These are phyloP conservation scores for Argya squamiceps DNA, from an alignment of 2,797 vertebrate genomes.

Conservation along the genomic window DNA sequence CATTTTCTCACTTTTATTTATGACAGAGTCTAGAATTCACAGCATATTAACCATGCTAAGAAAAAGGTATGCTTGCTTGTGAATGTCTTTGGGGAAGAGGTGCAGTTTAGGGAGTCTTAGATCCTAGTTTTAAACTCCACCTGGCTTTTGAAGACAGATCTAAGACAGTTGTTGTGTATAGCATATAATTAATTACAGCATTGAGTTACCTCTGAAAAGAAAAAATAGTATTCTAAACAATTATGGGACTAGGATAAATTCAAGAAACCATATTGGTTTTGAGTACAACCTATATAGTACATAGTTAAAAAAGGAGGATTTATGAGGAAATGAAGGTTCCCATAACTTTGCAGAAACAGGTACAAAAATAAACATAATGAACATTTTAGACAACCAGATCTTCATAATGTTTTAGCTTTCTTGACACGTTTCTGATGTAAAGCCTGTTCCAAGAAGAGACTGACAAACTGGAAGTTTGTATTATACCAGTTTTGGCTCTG, in stretches of 20 bases:
- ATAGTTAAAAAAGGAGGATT: not conserved
- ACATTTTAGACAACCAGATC: not conserved
- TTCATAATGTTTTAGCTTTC: not conserved
- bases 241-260: not conserved
- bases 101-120: not conserved
- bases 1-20: not conserved
- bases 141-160: slow-evolving; percentile 19
- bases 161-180: not conserved
- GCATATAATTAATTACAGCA: slow-evolving; percentile 9
- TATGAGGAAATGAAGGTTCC: not conserved
- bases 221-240: not conserved
- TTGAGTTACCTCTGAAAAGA: not conserved
- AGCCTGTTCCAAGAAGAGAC: not conserved
- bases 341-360: not conserved
- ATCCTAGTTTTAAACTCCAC: not conserved
- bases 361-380: not conserved
- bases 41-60: not conserved
- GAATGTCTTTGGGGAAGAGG: slow-evolving; percentile 9
- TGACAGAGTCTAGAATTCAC: not conserved
- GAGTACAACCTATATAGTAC: not conserved
- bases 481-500: not conserved
- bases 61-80: not conserved
- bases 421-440: not conserved
- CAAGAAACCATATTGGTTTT: not conserved
- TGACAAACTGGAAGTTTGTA: not conserved